Base-by-base conservation (phyloP, 1,140 invertebrate species). In the Trialeurodes vaporariorum region DNA sequence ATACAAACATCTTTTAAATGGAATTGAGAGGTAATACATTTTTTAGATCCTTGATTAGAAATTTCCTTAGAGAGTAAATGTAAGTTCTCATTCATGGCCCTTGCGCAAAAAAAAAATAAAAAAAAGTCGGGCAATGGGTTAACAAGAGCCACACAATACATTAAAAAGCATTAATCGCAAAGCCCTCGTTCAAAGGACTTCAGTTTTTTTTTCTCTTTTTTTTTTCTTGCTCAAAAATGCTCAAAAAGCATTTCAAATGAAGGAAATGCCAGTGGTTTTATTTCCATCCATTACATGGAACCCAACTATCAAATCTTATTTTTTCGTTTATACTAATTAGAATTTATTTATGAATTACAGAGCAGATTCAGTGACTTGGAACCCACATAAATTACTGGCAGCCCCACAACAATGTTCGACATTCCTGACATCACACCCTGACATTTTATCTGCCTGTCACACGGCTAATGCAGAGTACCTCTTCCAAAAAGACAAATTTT, bases 401-500 rank as follows among this genome's bases (percentile, higher is more conserved):
- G 90, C 88, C 1, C 91, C 92, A 1, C 89, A 96, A 72, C 94
- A 97, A 77, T 95, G 93, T 76, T 93, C 91, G 1, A 90, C 90
- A 0, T 87, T 96, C 71, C 78, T 97, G 21, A 82, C 91, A 11
- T 82, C 82, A 60, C 88, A 91, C 71, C 81, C 89, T 75, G 81
- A 82, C n/a, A 76, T 89, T 59, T 77, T 89, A 59, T 79, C 81
- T n/a, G 81, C 81, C 64, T 83, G 83, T 63, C 86, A 89, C 71
- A 80, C 81, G 13, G 84, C 87, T 24, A 85, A 87, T 68, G 95
- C 96, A 0, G 83, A 89, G 25, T 98, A 98, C 76, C 81, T 97
- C 21, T 98, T 97, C 78, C 94, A 97, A 78, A 91, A 94, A 76
- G 94, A 98, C 77, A 98, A 98, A 80, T 93, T 95, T 73, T 98